Conservation (phyloP, 1,140 invertebrate species). For the Ladona fulva region DNA sequence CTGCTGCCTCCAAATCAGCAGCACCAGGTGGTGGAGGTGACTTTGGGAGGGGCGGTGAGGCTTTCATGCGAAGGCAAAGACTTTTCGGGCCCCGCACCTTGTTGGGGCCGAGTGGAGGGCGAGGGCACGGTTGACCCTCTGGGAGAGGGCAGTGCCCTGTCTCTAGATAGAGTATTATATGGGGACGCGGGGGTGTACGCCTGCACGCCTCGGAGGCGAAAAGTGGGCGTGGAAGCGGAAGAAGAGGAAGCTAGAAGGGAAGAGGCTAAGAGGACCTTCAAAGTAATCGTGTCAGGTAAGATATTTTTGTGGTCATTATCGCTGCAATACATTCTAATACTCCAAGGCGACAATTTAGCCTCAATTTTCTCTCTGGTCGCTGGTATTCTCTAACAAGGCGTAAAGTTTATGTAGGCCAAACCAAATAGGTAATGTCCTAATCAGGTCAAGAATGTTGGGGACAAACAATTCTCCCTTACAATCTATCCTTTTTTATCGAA, state of each 20-base stretch:
- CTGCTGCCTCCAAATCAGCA: not conserved
- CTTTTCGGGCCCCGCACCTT: not conserved
- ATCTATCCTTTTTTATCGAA: no score
- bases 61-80: not conserved
- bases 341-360: no score
- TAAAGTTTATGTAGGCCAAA: no score
- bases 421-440: no score
- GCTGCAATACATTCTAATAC: no score
- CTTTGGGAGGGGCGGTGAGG: not conserved
- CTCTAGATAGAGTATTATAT: not conserved
- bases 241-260: not conserved
- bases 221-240: not conserved
- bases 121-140: not conserved
- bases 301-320: no score
- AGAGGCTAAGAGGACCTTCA: not conserved
- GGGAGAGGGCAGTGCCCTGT: not conserved
- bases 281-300: not conserved
- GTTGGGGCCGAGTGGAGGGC: not conserved
- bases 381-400: no score
- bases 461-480: no score
- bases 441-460: no score
- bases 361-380: no score
- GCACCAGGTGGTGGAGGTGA: not conserved
- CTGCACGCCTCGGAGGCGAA: not conserved
- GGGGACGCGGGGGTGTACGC: not conserved